Evolutionary conservation across 2,797 vertebrate species (phyloP).

Genomic region (Thunnus albacares): DNA sequence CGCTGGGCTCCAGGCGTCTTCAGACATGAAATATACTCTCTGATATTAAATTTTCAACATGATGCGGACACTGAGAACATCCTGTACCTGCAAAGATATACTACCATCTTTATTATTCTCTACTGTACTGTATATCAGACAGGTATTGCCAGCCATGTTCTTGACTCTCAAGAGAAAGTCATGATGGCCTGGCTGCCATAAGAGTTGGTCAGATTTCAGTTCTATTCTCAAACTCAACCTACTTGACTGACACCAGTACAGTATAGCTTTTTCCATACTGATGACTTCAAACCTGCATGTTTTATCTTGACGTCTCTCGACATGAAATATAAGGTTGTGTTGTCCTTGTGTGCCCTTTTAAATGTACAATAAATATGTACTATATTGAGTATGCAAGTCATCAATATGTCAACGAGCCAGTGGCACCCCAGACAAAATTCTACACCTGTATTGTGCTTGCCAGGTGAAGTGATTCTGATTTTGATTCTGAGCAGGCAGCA

Average conservation of each 20-base stretch:
- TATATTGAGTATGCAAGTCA: background rate
- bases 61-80: slow-evolving; percentile 45
- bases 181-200: slow-evolving; percentile 4
- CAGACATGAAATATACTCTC: slow-evolving; percentile 17
- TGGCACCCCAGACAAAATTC: background rate
- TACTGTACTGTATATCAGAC: slow-evolving; percentile 15
- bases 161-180: slow-evolving; percentile 40
- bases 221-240: slow-evolving; percentile 17
- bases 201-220: slow-evolving; percentile 23
- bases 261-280: background rate
- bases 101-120: slow-evolving; percentile 29
- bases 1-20: slow-evolving; percentile 26
- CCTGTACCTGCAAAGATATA: slow-evolving; percentile 33
- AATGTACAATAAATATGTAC: slow-evolving; percentile 5
- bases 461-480: slow-evolving; percentile 43
- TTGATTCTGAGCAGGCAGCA: slow-evolving; percentile 34
- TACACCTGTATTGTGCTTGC: background rate
- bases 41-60: slow-evolving; percentile 53
- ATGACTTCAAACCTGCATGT: background rate
- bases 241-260: background rate
- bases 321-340: background rate
- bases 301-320: background rate
- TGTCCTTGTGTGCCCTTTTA: background rate
- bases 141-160: slow-evolving; percentile 16
- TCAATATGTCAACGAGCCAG: background rate